phyloP scores from a whole-genome alignment of 2,888 invertebrate species.

The Leptinotarsa haldemani region DNA sequence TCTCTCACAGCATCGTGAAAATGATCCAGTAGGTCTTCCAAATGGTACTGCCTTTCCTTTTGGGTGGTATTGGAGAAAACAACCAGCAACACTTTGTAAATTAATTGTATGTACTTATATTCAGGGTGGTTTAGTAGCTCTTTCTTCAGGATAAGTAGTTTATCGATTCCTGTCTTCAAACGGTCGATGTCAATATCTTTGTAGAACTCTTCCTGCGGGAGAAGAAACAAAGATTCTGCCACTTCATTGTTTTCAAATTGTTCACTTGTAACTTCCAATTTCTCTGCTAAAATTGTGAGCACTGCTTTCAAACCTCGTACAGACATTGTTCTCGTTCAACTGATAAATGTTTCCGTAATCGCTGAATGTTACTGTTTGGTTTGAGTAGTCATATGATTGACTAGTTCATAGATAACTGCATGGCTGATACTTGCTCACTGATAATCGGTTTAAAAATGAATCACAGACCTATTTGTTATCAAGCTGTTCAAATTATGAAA shows the following conservation, averaged over 20 bases:
- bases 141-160: not conserved
- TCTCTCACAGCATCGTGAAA: not conserved
- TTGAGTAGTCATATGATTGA: not conserved
- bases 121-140: not conserved
- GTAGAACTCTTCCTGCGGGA: not conserved
- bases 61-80: not conserved
- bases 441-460: too few species aligned
- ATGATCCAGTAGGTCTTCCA: not conserved
- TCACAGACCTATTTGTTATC: not conserved
- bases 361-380: not conserved
- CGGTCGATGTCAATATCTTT: not conserved
- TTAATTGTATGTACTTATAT: not conserved
- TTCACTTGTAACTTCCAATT: not conserved
- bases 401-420: too few species aligned
- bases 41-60: not conserved
- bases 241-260: not conserved
- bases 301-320: not conserved
- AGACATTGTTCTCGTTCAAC: not conserved
- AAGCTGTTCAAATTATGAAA: not conserved
- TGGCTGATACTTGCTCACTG: too few species aligned
- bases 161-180: not conserved
- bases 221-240: not conserved
- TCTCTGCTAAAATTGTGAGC: not conserved
- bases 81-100: not conserved
- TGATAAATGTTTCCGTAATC: not conserved